Base-by-base conservation (phyloP, 2,888 invertebrate genomes). In the Hemaris fuciformis region DNA sequence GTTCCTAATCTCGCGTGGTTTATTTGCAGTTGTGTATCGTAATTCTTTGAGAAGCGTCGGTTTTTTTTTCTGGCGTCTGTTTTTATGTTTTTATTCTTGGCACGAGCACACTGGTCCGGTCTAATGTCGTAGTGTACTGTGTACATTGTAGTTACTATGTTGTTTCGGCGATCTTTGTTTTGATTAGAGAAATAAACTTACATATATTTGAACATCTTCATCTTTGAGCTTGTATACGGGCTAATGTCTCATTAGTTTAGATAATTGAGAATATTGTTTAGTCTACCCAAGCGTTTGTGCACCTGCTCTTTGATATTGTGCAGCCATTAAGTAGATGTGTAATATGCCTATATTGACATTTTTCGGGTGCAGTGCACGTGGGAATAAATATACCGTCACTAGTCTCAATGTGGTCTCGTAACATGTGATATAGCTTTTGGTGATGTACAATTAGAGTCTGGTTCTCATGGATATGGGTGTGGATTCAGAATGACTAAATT, bases 51-150 rank as follows among this genome's bases (percentile, higher is more conserved):
- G 48, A 25, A 38, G 48, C 53, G 41, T 60, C 61, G 59, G 8
- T 42, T 41, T n/a, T n/a, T n/a, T 23, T 31, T 60, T 56, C 61
- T 59, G 13, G 58, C 38, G 61, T 62, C 27, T 20, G 59, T 53
- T 63, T 48, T 43, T 63, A 56, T 57, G 15, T 59, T 43, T 63
- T 62, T 63, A 67, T 70, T 66, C 62, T 59, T 62, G 67, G 58
- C 66, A 71, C 69, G 61, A 57, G 46, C 27, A 18, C 46, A n/a
- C 8, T 8, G 27, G 25, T 48, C 27, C 15, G 53, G 18, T 31
- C 53, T 27, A 31, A 53, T 53, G 46, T n/a, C n/a, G 31, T 53
- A 8, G 18, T 20, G 4, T 7, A 45, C 45, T 10, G 23, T 22
- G 3, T 23, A 3, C 20, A 20, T 8, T 10, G 20, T 10, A 10